phyloP scores from a whole-genome alignment of 1,140 invertebrate species.

The Drosophila bipectinata region DNA sequence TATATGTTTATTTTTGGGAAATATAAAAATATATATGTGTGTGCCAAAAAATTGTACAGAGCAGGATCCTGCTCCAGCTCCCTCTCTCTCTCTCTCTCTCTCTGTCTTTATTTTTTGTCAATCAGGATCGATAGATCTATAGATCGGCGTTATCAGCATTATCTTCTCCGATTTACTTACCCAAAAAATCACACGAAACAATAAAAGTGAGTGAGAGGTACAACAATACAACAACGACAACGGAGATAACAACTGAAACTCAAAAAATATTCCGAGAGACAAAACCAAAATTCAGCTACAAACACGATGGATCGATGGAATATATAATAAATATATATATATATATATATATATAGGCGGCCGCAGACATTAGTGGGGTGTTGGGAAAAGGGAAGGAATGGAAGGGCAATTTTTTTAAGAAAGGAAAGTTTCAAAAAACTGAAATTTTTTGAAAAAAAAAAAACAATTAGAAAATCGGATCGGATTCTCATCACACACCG shows the following conservation, averaged over 20 bases:
- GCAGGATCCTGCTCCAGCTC: constrained; percentile 16
- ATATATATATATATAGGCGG: neutral
- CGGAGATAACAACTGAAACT: constrained; percentile 34
- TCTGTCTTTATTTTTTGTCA: neutral
- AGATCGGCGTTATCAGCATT: constrained; percentile 29
- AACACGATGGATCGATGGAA: constrained; percentile 21
- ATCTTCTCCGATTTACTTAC: constrained; percentile 61
- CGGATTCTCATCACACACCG: neutral
- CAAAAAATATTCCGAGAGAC: constrained; percentile 18
- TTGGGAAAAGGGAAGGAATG: neutral
- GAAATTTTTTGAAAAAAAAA: constrained; percentile 8
- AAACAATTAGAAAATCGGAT: constrained; percentile 27
- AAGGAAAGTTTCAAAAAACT: constrained; percentile 14
- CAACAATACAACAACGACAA: constrained; percentile 42
- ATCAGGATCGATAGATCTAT: neutral
- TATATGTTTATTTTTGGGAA: constrained; percentile 36
- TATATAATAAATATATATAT: constrained; percentile 1
- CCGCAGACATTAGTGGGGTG: constrained; percentile 1
- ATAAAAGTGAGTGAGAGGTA: constrained; percentile 54
- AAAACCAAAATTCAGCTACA: constrained; percentile 35
- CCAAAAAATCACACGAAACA: constrained; percentile 69
- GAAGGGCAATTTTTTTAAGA: neutral
- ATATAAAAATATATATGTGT: constrained; percentile 52
- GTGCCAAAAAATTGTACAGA: constrained; percentile 63
- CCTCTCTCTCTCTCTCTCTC: neutral